phyloP scores from a whole-genome alignment of 2,113 vertebrate genomes.

The Trichechus manatus region DNA sequence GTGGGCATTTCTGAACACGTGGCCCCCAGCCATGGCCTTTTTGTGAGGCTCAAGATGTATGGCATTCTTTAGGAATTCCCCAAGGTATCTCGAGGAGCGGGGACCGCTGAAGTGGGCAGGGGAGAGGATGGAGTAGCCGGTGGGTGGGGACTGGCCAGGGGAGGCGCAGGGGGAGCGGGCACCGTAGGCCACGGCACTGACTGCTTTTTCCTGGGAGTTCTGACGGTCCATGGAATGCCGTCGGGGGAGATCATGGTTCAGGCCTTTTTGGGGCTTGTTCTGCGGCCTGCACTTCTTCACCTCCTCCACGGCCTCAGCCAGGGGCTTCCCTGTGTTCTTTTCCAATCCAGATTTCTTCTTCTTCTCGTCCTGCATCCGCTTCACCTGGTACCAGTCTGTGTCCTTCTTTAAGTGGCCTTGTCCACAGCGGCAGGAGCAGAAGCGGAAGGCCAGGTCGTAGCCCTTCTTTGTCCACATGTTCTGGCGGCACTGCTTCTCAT shows the following conservation, averaged over 20 bases:
- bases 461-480: slow-evolving; percentile 99
- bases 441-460: slow-evolving; percentile 98
- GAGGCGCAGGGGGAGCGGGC: slow-evolving; percentile 94
- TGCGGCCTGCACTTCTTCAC: slow-evolving; percentile 92
- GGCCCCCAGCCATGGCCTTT: slow-evolving; percentile 91
- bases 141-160: slow-evolving; percentile 95
- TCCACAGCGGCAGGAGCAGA: slow-evolving; percentile 98
- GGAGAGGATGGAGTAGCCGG: slow-evolving; percentile 94
- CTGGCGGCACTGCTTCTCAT: slow-evolving; percentile 99
- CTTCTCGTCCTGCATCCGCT: slow-evolving; percentile 96
- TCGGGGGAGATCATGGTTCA: slow-evolving; percentile 93
- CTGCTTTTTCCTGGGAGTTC: slow-evolving; percentile 94
- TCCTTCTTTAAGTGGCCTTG: slow-evolving; percentile 99
- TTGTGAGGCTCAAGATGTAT: slow-evolving; percentile 95
- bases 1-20: slow-evolving; percentile 89
- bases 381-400: slow-evolving; percentile 99
- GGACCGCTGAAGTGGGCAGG: slow-evolving; percentile 90
- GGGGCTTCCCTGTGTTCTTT: slow-evolving; percentile 90
- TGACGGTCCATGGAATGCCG: slow-evolving; percentile 96
- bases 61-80: slow-evolving; percentile 97
- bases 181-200: slow-evolving; percentile 80
- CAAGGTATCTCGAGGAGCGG: slow-evolving; percentile 95
- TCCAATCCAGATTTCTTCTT: slow-evolving; percentile 95
- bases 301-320: slow-evolving; percentile 91
- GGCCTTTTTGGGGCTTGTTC: slow-evolving; percentile 92